A percentile compares a stretch with the other conserved stretches of the same genome.
Conservation (phyloP, 2,888 invertebrate genomes). For the Drosophila kokeensis region DNA sequence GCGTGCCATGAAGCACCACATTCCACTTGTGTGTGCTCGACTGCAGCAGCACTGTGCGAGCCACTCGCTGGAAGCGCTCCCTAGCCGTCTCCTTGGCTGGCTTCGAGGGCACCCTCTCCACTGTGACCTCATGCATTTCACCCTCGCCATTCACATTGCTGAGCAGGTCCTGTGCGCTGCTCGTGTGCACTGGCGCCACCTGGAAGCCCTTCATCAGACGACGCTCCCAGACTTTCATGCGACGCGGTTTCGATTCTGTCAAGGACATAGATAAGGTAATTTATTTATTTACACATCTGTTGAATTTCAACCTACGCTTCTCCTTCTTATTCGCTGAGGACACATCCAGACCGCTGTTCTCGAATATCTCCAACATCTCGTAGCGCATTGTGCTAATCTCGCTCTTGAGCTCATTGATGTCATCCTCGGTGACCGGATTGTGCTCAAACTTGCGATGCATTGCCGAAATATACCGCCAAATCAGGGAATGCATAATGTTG, state of each 20-base stretch:
- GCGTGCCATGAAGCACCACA: conserved; percentile 88
- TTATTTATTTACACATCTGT: background rate
- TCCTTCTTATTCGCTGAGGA: conserved; percentile 90
- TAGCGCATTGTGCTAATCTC: conserved; percentile 96
- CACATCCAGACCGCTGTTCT: conserved; percentile 94
- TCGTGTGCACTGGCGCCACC: conserved; percentile 88
- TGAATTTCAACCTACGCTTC: conserved; percentile 87
- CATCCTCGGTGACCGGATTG: conserved; percentile 95
- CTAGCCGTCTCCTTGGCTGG: conserved; percentile 85
- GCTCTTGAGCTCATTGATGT: conserved; percentile 96
- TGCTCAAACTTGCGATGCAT: conserved; percentile 94
- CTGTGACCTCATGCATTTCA: conserved; percentile 81
- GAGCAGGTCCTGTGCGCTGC: conserved; percentile 86
- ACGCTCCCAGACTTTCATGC: conserved; percentile 94
- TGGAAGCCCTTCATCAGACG: conserved; percentile 95
- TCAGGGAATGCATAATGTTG: conserved; percentile 94
- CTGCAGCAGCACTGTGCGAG: conserved; percentile 89
- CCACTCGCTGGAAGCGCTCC: conserved; percentile 90
- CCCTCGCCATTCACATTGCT: conserved; percentile 83
- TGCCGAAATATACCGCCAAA: conserved; percentile 96
- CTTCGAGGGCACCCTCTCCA: conserved; percentile 75
- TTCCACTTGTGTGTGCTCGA: conserved; percentile 91
- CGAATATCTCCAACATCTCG: conserved; percentile 95
- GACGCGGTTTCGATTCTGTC: conserved; percentile 90
- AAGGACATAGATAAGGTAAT: no score